A percentile compares a stretch with the other conserved stretches of the same genome.
Conservation (phyloP, 2,888 invertebrate genomes). For the Drosophila prolongata region DNA sequence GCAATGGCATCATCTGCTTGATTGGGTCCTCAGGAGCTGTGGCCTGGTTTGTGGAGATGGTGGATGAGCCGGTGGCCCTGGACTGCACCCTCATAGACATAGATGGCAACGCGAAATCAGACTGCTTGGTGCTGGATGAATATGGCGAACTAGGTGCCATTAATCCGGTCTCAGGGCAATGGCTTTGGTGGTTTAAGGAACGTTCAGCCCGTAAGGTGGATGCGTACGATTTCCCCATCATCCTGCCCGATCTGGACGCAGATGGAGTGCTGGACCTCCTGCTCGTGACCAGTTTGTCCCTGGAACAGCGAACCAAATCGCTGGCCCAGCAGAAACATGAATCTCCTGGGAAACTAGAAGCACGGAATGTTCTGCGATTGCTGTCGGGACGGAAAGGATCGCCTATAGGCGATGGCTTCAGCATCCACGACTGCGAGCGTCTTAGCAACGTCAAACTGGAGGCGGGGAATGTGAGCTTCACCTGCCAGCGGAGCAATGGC, state of each 20-base stretch:
- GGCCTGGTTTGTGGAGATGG: constrained; percentile 90
- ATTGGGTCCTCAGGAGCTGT: constrained; percentile 89
- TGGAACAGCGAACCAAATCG: constrained; percentile 75
- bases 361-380: constrained; percentile 88
- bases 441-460: constrained; percentile 87
- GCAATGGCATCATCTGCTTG: constrained; percentile 88
- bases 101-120: constrained; percentile 89
- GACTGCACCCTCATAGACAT: constrained; percentile 91
- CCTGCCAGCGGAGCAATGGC: constrained; percentile 86
- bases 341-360: constrained; percentile 57
- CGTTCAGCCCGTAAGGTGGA: constrained; percentile 84
- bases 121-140: constrained; percentile 91
- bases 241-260: constrained; percentile 89
- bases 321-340: constrained; percentile 57
- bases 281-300: constrained; percentile 85
- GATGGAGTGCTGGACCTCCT: constrained; percentile 90
- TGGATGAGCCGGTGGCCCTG: constrained; percentile 89
- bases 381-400: constrained; percentile 89
- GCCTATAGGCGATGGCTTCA: constrained; percentile 87
- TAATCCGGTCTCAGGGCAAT: constrained; percentile 87
- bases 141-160: constrained; percentile 88
- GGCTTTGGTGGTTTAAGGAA: constrained; percentile 85
- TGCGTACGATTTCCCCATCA: constrained; percentile 88
- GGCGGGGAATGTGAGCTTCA: constrained; percentile 85
- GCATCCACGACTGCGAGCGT: constrained; percentile 86